Base-by-base conservation (phyloP, 2,888 invertebrate species). In the Chelonus formosanus region DNA sequence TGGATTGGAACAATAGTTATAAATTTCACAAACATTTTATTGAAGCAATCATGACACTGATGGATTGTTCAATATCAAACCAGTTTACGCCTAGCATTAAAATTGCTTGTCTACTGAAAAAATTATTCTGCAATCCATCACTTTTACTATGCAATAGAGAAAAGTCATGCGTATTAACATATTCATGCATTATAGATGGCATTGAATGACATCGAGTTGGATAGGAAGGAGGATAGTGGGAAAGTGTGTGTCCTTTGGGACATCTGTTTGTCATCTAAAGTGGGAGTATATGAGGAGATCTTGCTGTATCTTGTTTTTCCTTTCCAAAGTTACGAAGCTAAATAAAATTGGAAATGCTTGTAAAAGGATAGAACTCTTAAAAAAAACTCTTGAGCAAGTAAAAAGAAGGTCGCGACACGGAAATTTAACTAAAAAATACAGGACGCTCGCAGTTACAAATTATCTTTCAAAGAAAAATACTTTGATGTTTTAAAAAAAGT, bases 131-230 rank as follows among this genome's bases (percentile, higher is more conserved):
- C 35, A 34, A 76, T 76, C 73, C 73, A 75, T 76, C 75, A 76
- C 73, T 65, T 58, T 36, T 56, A 8, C 54, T 47, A 50, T 55
- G 53, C 47, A 47, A 35, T 59, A 45, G 55, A 48, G 67, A 45
- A 57, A 48, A 48, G 53, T 31, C 50, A 53, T 62, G 40, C 53
- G 60, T 67, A 74, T 76, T 76, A 76, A 75, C 75, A 77, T 76
- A 77, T 76, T 75, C 75, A 74, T 73, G 77, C 74, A 73, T 75
- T 73, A 76, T 74, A 71, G 20, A 20, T 67, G 52, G 66, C 65
- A 34, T 55, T 59, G 50, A 55, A 56, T 61, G 55, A 34, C 44
- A 63, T 32, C 36, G 63, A 64, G 20, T 31, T 43, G n/a, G 10
- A 31, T n/a, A 47, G 31, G 34, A 32, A 56, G 2, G 43, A 53